phyloP scores from a whole-genome alignment of 2,888 invertebrate species.

The Coenonympha arcania region DNA sequence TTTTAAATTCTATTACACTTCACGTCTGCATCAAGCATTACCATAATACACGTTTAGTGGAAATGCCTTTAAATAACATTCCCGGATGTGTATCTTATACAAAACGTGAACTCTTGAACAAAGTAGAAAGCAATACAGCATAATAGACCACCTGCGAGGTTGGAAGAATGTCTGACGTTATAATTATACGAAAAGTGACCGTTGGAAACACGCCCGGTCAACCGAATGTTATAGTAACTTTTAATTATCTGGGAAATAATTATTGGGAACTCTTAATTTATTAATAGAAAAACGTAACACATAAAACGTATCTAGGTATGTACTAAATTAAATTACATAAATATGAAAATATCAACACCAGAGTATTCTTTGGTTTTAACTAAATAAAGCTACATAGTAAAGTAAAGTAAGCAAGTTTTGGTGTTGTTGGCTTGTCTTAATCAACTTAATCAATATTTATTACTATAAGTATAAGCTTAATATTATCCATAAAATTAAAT shows the following conservation, averaged over 20 bases:
- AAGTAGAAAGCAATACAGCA: slow-evolving; percentile 21
- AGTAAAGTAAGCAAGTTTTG: no score
- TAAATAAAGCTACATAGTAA: no score
- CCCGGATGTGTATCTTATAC: slow-evolving; percentile 28
- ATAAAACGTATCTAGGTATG: no score
- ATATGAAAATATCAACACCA: no score
- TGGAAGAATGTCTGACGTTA: slow-evolving; percentile 22
- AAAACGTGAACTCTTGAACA: slow-evolving; percentile 25
- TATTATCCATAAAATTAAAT: no score
- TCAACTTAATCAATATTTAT: no score
- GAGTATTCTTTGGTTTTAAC: no score
- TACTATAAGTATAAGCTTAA: no score
- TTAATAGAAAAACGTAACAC: no score
- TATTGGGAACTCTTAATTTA: not conserved
- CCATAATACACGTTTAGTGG: slow-evolving; percentile 33
- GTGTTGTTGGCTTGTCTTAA: no score
- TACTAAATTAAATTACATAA: no score
- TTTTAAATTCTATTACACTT: slow-evolving; percentile 32
- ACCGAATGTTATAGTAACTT: slow-evolving; percentile 12
- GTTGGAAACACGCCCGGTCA: slow-evolving; percentile 18
- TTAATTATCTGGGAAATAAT: not conserved
- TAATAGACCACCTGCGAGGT: slow-evolving; percentile 32
- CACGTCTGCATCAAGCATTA: slow-evolving; percentile 30
- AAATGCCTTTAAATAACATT: slow-evolving; percentile 30
- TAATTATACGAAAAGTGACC: slow-evolving; percentile 29